A percentile compares a stretch with the other conserved stretches of the same genome.
Evolutionary conservation across 2,888 invertebrate species (phyloP).

Genomic region (Eupeodes luniger): DNA sequence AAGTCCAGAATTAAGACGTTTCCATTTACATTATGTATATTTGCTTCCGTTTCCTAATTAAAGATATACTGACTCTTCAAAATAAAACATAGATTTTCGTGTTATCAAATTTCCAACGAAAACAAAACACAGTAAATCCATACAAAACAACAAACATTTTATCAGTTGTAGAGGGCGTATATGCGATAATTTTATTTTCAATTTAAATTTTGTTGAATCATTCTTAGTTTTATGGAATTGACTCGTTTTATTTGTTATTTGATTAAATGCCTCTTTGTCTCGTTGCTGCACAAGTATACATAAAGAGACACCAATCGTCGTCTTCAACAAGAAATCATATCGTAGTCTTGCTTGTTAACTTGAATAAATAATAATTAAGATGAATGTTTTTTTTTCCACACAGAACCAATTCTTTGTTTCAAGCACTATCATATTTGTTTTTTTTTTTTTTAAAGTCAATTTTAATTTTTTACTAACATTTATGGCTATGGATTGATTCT

Average conservation of each 20-base stretch:
- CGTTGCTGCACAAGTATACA: background rate
- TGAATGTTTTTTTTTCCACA: too few relatives aligned
- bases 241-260: background rate
- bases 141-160: background rate
- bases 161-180: background rate
- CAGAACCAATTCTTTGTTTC: too few relatives aligned
- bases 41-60: too few relatives aligned
- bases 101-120: too few relatives aligned
- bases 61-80: too few relatives aligned
- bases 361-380: background rate
- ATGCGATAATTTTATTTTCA: background rate
- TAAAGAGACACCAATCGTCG: background rate
- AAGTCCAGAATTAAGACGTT: too few relatives aligned
- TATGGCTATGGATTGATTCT: too few relatives aligned
- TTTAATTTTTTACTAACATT: too few relatives aligned
- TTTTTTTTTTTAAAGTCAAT: too few relatives aligned
- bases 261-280: background rate
- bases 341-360: background rate
- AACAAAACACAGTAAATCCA: background rate
- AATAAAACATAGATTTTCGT: too few relatives aligned
- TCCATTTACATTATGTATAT: too few relatives aligned
- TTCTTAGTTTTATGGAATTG: background rate
- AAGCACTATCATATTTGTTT: too few relatives aligned
- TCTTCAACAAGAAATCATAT: background rate
- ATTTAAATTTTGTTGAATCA: background rate